These are phyloP conservation scores for Heterodera carotae DNA, from an alignment of 1,140 invertebrate genomes.

Conservation along the genomic window DNA sequence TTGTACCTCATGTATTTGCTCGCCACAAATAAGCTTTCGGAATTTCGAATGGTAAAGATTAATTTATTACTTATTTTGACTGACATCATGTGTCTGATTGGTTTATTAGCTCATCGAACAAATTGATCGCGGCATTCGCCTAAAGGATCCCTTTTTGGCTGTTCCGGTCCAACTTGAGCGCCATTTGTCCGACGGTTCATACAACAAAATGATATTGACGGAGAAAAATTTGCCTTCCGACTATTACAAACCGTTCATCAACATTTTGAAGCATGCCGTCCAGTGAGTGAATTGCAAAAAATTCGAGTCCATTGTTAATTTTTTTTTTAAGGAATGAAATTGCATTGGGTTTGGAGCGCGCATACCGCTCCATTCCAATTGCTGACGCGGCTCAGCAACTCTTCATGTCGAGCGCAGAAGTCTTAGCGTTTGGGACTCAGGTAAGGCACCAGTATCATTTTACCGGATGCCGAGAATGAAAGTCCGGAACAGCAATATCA, in stretches of 20 bases:
- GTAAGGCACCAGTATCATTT: neutral
- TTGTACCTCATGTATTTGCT: neutral
- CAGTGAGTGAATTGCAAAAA: neutral
- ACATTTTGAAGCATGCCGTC: slow-evolving; percentile 9
- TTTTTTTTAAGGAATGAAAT: slow-evolving; percentile 5
- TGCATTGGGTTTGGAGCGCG: neutral
- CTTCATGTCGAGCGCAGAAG: neutral
- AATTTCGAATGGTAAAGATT: neutral
- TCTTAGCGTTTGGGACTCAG: neutral
- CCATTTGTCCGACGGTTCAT: neutral
- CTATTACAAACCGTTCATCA: neutral
- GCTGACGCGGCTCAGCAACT: neutral
- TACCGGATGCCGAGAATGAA: too few species aligned
- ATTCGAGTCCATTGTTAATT: too few species aligned
- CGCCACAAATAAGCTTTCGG: neutral
- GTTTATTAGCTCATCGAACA: slow-evolving; percentile 4
- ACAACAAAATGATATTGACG: slow-evolving; percentile 4
- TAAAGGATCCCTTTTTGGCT: neutral
- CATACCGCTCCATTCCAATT: neutral
- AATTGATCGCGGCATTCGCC: neutral
- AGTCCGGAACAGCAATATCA: too few species aligned
- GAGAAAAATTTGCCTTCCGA: neutral
- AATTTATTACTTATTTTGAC: too few species aligned
- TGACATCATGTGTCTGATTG: too few species aligned
- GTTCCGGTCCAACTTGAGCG: neutral